Percentiles rank a stretch among this genome's conserved stretches.
phyloP scores from a whole-genome alignment of 2,797 vertebrate species.

The Sarcophilus harrisii region DNA sequence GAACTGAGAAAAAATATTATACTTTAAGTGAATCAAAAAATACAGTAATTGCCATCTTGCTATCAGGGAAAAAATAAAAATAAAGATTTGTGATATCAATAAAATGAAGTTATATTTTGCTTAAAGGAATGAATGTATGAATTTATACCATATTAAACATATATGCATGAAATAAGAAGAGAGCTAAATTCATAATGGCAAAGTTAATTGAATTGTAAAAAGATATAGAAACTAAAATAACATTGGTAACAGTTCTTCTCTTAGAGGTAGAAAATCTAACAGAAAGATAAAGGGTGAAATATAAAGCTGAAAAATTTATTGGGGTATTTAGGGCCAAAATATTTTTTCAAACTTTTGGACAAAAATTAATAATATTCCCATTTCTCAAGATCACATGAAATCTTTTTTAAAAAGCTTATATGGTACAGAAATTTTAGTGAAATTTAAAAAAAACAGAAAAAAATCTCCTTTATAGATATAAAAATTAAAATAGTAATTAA shows the following conservation, averaged over 20 bases:
- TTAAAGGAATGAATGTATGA: neutral
- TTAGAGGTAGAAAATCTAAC: neutral
- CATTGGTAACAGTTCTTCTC: neutral
- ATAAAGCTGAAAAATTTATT: neutral
- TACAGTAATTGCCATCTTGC: neutral
- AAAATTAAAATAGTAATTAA: neutral
- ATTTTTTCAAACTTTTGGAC: neutral
- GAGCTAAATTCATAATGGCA: neutral
- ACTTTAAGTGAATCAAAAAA: neutral
- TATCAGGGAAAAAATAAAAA: neutral
- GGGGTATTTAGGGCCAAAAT: neutral
- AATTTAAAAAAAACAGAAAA: neutral
- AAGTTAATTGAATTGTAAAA: neutral
- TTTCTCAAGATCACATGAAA: neutral
- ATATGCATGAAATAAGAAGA: neutral
- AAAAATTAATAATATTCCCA: neutral
- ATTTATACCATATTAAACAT: neutral
- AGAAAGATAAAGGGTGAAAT: neutral
- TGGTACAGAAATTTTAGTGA: neutral
- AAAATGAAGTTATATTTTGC: neutral
- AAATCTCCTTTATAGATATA: neutral
- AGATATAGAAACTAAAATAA: neutral
- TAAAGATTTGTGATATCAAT: neutral
- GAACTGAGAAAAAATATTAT: neutral
- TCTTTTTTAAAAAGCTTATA: neutral